Evolutionary conservation across 2,113 vertebrate species (phyloP), one percentile per base, ranked within the genome.

Genomic region (Pseudorectes ferrugineus): DNA sequence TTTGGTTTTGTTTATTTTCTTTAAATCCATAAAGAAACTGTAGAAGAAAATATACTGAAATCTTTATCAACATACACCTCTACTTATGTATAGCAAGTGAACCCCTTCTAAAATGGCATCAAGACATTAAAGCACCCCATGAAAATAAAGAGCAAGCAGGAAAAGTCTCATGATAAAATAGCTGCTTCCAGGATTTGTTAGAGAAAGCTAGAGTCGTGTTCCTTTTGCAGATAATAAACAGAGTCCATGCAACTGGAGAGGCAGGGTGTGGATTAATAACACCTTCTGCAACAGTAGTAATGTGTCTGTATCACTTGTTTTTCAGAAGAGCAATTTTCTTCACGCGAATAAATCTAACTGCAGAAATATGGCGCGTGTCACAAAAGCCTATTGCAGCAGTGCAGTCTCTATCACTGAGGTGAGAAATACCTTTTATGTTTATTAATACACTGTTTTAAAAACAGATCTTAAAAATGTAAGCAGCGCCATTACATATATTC

Each of bases 301-400:
- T 72, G 51, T 91, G 23, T 82, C 63, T 91, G 26, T 65, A 86
- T 92, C 84, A 83, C 89, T 84, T 52, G 75, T 81, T 95, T 85
- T 96, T 93, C 86, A 96, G 70, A 96, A 86, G 29, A 95, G 45
- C 57, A 84, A 80, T 97, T 95, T 95, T 92, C 84, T 94, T 67
- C 43, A 92, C 63, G 63, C 58, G 66, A 81, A 95, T 95, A 97
- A 97, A 93, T 96, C 67, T 75, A 94, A 88, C 86, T 79, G 89
- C 40, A 97, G 58, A 97, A 95, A 95, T 87, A 96, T 12, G 36
- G 35, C 12, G 71, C 18, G 6, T 95, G 82, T 91, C 95, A 96
- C 78, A 88, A 54, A 93, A 94, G 79, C 28, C 63, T 88, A 96
- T 46, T 95, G 48, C 71, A 57, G 59, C 72, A 21, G 45, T 22